These are phyloP conservation scores for Caenorhabditis wallacei DNA, from an alignment of 2,888 invertebrate species.

Conservation along the genomic window DNA sequence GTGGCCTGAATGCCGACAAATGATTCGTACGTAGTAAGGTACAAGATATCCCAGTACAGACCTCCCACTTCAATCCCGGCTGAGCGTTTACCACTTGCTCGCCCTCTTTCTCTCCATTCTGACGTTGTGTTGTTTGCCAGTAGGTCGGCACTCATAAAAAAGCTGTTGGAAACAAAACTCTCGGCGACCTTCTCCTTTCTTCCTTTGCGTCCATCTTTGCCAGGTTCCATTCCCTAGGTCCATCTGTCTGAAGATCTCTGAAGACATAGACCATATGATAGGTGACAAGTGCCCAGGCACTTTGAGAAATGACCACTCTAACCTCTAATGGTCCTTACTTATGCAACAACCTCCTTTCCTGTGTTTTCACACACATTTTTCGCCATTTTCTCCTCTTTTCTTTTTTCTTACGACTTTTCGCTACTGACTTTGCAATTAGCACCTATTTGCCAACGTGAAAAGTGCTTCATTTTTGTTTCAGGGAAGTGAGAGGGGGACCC, in stretches of 20 bases:
- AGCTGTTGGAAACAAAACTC: slow-evolving; percentile 62
- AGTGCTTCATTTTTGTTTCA: slow-evolving; percentile 10
- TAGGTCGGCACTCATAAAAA: slow-evolving; percentile 64
- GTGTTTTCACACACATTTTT: slow-evolving; percentile 32
- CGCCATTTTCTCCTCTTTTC: background rate
- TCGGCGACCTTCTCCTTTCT: slow-evolving; percentile 33
- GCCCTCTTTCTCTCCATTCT: slow-evolving; percentile 33
- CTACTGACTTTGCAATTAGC: slow-evolving; percentile 38
- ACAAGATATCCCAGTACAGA: slow-evolving; percentile 57
- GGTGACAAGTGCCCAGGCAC: slow-evolving; percentile 57
- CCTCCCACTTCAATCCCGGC: slow-evolving; percentile 61
- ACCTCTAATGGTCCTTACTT: slow-evolving; percentile 56
- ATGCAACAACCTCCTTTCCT: slow-evolving; percentile 41
- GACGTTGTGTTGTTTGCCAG: slow-evolving; percentile 62
- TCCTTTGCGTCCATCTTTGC: slow-evolving; percentile 4
- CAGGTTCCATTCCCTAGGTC: background rate
- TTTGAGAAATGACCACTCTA: slow-evolving; percentile 54
- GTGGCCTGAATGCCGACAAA: background rate
- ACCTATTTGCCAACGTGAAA: slow-evolving; percentile 31
- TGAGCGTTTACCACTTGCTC: slow-evolving; percentile 54
- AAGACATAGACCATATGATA: slow-evolving; percentile 44
- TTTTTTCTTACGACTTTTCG: background rate
- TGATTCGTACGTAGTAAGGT: slow-evolving; percentile 24
- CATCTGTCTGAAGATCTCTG: background rate
- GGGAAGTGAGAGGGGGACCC: background rate